Base-by-base conservation (phyloP, 2,888 invertebrate genomes). In the Epistrophe eligans region DNA sequence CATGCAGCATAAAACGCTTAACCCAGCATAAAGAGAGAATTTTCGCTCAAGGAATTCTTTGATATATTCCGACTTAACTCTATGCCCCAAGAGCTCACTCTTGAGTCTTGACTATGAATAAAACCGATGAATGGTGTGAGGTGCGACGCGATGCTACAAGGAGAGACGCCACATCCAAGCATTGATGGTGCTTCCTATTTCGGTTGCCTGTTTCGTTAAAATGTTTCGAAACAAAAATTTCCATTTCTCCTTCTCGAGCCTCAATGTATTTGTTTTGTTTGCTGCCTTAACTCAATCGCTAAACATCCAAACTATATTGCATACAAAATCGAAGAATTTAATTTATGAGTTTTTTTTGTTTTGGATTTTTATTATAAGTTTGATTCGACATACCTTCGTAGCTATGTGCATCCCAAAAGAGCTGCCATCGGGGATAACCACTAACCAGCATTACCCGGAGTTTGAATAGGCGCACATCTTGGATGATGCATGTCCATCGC, bases 401-500 rank as follows among this genome's bases (percentile, higher is more conserved):
- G 38, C 9, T n/a, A n/a, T n/a, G n/a, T 35, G 35, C 7, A 9
- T 35, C 32, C 6, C 3, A 28, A 19, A 50, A 66, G 64, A 81
- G 76, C 73, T 73, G 73, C 77, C 40, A 55, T 71, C 55, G 15
- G 17, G 32, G 4, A 19, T 19, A 24, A 43, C 50, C 38, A 43
- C 50, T 24, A 67, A 38, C 57, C 35, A 35, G 19, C n/a, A 50
- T 55, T 50, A 38, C 13, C 19, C 35, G 19, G n/a, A 55, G 28
- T 40, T 62, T 45, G 70, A 40, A 60, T 43, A 67, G 57, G 77
- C 70, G 77, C 70, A 70, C 58, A 60, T 72, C 77, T 71, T 52
- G 71, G 79, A 87, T 87, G 83, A 83, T 83, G 71, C 82, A 87
- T 87, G 82, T 87, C 87, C 82, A 74, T 76, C 60, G 74, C 79